A percentile compares a stretch with the other conserved stretches of the same genome.
phyloP scores from a whole-genome alignment of 2,888 invertebrate genomes.

The Apoda limacodes region DNA sequence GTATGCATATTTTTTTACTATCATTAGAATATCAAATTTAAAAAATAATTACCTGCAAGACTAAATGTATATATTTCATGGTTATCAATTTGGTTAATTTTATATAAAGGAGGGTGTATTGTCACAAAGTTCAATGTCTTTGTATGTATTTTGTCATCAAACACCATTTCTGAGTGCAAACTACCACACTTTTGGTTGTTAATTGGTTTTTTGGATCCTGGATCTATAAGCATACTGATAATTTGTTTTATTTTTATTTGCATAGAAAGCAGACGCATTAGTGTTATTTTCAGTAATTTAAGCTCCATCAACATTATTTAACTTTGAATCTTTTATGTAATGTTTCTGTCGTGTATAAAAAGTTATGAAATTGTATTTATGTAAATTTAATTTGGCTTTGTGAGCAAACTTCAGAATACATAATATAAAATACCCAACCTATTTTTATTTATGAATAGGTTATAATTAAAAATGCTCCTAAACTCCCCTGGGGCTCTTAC shows the following conservation, averaged over 20 bases:
- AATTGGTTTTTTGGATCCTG: slow-evolving; percentile 37
- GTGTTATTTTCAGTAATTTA: slow-evolving; percentile 35
- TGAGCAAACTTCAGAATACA: slow-evolving; percentile 67
- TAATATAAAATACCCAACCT: slow-evolving; percentile 64
- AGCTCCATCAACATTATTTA: slow-evolving; percentile 44
- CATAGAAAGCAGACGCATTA: slow-evolving; percentile 40
- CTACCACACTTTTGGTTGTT: slow-evolving; percentile 31
- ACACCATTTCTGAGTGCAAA: slow-evolving; percentile 36
- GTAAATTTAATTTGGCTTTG: slow-evolving; percentile 69
- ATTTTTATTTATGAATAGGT: slow-evolving; percentile 68
- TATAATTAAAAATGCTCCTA: too few relatives aligned
- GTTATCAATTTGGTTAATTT: slow-evolving; percentile 64
- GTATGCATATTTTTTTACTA: slow-evolving; percentile 69
- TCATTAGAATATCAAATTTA: slow-evolving; percentile 51
- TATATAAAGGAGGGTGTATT: slow-evolving; percentile 57
- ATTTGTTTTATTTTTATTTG: slow-evolving; percentile 36
- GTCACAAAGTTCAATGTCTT: slow-evolving; percentile 57
- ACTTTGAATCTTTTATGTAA: slow-evolving; percentile 57
- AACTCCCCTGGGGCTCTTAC: too few relatives aligned
- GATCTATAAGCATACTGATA: slow-evolving; percentile 54
- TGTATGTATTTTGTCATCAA: slow-evolving; percentile 38
- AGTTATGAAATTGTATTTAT: slow-evolving; percentile 66
- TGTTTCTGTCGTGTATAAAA: slow-evolving; percentile 64
- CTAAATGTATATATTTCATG: slow-evolving; percentile 66
- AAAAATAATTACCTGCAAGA: slow-evolving; percentile 45